phyloP scores from a whole-genome alignment of 64 coral and sea anemone genomes.

The Porites australiensis region DNA sequence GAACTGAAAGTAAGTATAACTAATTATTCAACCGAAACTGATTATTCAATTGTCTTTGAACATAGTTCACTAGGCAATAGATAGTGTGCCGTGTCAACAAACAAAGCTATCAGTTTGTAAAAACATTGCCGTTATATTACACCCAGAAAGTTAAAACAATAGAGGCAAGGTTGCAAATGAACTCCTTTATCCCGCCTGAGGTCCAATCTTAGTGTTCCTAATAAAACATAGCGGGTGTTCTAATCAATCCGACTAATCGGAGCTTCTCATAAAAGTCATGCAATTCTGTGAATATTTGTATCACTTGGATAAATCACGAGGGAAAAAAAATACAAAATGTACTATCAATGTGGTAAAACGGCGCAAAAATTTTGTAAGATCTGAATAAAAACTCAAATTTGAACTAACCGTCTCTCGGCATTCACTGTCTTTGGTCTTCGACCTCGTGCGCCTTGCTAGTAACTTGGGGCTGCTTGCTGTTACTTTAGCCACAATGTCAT shows the following conservation, averaged over 20 bases:
- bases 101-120: neutral
- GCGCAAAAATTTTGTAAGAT: neutral
- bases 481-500: constrained; percentile 44
- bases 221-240: neutral
- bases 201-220: neutral
- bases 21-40: neutral
- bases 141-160: neutral
- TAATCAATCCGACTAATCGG: neutral
- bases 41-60: neutral
- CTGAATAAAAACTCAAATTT: neutral
- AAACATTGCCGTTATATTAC: neutral
- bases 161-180: neutral
- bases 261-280: neutral
- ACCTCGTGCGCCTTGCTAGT: constrained; percentile 11
- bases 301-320: neutral
- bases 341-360: neutral
- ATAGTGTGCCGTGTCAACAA: neutral
- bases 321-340: neutral
- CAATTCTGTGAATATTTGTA: constrained; percentile 23
- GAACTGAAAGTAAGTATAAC: no score
- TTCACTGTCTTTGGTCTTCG: constrained; percentile 40
- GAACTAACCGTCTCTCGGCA: neutral
- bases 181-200: neutral
- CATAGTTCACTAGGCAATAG: neutral
- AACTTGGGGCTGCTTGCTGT: constrained; percentile 40